These are phyloP conservation scores for Tiliacea aurago DNA, from an alignment of 2,888 invertebrate species.

Conservation along the genomic window DNA sequence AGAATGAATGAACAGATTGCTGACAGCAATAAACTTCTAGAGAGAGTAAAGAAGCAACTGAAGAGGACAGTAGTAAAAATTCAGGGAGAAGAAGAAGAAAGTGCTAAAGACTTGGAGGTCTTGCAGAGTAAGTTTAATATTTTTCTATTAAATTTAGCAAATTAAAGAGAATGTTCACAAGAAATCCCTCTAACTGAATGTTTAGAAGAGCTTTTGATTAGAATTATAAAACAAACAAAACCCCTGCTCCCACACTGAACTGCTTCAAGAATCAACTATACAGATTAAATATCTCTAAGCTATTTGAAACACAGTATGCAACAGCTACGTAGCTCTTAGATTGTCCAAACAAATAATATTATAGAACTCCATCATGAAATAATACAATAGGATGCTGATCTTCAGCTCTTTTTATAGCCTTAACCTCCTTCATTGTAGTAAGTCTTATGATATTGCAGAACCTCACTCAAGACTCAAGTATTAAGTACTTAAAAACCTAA, in stretches of 20 bases:
- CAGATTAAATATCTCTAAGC: too few species aligned
- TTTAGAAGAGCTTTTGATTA: neutral
- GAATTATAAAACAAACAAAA: neutral
- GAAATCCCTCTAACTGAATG: neutral
- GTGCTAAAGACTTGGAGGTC: slow-evolving; percentile 38
- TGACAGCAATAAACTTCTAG: slow-evolving; percentile 78
- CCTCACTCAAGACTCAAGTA: neutral
- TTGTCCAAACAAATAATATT: too few species aligned
- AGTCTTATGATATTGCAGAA: neutral
- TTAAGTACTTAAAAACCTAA: neutral
- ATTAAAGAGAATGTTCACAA: neutral
- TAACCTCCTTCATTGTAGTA: neutral
- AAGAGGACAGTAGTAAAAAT: slow-evolving; percentile 62
- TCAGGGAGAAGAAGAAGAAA: slow-evolving; percentile 53
- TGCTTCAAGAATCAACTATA: too few species aligned
- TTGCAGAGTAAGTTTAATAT: slow-evolving; percentile 62
- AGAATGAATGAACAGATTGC: slow-evolving; percentile 75
- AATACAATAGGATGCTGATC: neutral
- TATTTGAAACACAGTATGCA: too few species aligned
- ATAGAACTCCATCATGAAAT: neutral
- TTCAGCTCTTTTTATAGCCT: neutral
- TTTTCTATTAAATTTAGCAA: neutral
- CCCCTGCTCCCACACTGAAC: too few species aligned
- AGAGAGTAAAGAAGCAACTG: slow-evolving; percentile 74
- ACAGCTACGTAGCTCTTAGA: too few species aligned